These are phyloP conservation scores for Conopomorpha cramerella DNA, from an alignment of 1,140 invertebrate genomes.

Conservation along the genomic window DNA sequence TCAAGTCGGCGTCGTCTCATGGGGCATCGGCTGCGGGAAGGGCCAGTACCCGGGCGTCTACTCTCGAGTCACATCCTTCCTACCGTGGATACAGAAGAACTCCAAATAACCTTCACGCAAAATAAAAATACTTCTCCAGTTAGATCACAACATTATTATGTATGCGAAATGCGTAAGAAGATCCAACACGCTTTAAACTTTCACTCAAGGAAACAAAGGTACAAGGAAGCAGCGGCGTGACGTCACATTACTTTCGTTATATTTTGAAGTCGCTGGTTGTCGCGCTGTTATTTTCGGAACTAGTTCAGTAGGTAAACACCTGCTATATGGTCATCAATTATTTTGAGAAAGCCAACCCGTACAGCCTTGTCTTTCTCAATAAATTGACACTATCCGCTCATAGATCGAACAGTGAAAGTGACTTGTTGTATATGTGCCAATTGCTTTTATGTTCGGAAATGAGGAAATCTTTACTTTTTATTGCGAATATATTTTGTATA, in stretches of 20 bases:
- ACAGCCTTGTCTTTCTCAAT: constrained; percentile 42
- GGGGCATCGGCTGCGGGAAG: constrained; percentile 93
- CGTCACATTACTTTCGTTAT: background rate
- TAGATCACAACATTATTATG: no score
- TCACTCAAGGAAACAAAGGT: no score
- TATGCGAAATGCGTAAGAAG: no score
- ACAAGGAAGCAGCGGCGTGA: no score
- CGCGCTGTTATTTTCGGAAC: no score
- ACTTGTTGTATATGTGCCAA: constrained; percentile 14
- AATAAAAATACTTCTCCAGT: background rate
- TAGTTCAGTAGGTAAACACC: no score
- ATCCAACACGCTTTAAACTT: no score
- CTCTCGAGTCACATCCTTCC: constrained; percentile 68
- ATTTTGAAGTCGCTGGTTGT: constrained; percentile 3
- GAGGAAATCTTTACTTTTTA: constrained; percentile 3
- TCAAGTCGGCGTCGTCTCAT: constrained; percentile 89
- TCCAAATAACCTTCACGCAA: constrained; percentile 16
- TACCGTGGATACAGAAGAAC: constrained; percentile 58
- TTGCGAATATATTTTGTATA: constrained; percentile 1
- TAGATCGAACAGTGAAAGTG: constrained; percentile 3
- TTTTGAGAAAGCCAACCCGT: constrained; percentile 45
- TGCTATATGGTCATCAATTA: constrained; percentile 29
- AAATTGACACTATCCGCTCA: constrained; percentile 17
- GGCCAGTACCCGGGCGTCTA: constrained; percentile 90
- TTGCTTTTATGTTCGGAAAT: constrained; percentile 11